Evolutionary conservation across 2,888 invertebrate genomes (phyloP).

Genomic region (Heteropelma amictum): DNA sequence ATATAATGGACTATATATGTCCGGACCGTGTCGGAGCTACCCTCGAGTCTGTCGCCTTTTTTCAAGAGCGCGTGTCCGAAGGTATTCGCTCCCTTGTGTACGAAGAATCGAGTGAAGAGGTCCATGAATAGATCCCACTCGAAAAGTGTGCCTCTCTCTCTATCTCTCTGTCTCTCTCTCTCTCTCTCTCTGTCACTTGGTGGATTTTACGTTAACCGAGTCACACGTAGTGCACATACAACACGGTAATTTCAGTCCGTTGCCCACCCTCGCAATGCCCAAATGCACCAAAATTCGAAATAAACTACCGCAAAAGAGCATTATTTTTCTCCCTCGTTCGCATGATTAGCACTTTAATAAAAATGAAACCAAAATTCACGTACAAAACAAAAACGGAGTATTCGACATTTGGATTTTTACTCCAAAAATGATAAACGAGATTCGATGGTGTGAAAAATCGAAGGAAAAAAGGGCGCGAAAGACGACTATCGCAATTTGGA

Average conservation of each 20-base stretch:
- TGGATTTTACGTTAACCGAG: neutral
- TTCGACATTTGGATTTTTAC: no score
- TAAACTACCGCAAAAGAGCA: neutral
- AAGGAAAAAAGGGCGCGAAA: no score
- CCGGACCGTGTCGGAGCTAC: constrained; percentile 54
- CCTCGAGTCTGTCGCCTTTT: constrained; percentile 22
- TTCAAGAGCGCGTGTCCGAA: constrained; percentile 37
- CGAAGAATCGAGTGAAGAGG: constrained; percentile 35
- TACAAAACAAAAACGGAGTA: no score
- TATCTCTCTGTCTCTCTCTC: neutral
- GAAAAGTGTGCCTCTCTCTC: constrained; percentile 20
- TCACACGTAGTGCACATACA: constrained; percentile 19
- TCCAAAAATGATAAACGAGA: no score
- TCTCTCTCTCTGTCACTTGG: neutral
- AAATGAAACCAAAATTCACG: no score
- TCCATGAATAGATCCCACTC: constrained; percentile 45
- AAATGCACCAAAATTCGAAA: neutral
- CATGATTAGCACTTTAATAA: no score
- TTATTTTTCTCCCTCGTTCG: no score
- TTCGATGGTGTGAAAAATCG: no score
- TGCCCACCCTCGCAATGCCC: constrained; percentile 13
- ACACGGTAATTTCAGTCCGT: constrained; percentile 22
- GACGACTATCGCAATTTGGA: no score
- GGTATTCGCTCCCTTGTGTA: constrained; percentile 44
- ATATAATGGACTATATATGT: constrained; percentile 63